These are phyloP conservation scores for Anarhynchus alexandrinus DNA, from an alignment of 2,113 vertebrate species.

Conservation along the genomic window DNA sequence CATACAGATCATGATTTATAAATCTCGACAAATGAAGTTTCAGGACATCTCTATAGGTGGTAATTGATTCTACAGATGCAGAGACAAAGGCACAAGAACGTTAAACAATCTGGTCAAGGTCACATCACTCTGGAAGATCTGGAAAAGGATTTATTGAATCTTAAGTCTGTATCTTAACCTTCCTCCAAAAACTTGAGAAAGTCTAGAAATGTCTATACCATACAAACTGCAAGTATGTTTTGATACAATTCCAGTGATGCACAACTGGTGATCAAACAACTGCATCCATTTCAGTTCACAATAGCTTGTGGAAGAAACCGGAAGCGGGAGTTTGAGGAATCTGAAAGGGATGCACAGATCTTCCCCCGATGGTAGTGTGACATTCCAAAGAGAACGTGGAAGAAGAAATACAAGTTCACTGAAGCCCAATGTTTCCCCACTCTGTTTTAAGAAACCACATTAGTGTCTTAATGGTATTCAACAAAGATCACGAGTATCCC, in stretches of 20 bases:
- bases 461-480: background rate
- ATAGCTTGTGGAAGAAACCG: background rate
- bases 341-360: conserved; percentile 37
- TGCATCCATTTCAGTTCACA: conserved; percentile 12
- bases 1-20: conserved; percentile 42
- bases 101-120: conserved; percentile 47
- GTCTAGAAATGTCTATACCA: background rate
- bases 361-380: background rate
- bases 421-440: conserved; percentile 23
- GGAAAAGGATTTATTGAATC: conserved; percentile 34
- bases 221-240: background rate
- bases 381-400: conserved; percentile 3
- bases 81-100: conserved; percentile 63
- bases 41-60: conserved; percentile 35
- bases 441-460: background rate
- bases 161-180: conserved; percentile 5
- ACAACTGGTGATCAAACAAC: background rate
- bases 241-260: background rate
- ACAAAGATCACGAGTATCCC: background rate
- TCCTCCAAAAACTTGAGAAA: background rate
- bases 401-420: conserved; percentile 1
- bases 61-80: conserved; percentile 38
- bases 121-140: conserved; percentile 49
- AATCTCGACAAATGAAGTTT: conserved; percentile 17
- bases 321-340: conserved; percentile 1